Evolutionary conservation across 2,888 invertebrate species (phyloP).

Genomic region (Teinopalpus imperialis): DNA sequence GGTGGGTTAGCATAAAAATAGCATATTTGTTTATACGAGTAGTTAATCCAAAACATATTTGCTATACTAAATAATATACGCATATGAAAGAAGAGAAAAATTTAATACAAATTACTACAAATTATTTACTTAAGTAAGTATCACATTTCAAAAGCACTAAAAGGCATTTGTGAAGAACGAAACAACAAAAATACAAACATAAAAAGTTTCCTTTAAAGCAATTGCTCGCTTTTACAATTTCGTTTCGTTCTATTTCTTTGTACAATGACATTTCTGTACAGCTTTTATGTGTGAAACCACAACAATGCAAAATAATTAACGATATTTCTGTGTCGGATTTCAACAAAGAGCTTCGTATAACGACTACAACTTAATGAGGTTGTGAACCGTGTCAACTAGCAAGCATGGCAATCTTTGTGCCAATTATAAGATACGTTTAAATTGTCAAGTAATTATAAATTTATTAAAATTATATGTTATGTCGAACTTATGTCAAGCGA

Average conservation of each 20-base stretch:
- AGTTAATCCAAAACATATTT: too few species aligned
- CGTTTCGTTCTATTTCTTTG: slow-evolving; percentile 8
- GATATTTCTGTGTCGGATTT: slow-evolving; percentile 12
- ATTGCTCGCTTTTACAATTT: slow-evolving; percentile 1
- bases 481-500: too few species aligned
- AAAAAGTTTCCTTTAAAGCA: slow-evolving; percentile 3
- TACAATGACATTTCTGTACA: background rate
- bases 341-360: slow-evolving; percentile 2
- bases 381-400: slow-evolving; percentile 9
- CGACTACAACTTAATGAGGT: background rate
- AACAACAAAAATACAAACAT: background rate
- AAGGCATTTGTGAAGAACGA: background rate
- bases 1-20: too few species aligned
- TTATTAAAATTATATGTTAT: too few species aligned
- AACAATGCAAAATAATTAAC: slow-evolving; percentile 14
- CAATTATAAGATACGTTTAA: background rate
- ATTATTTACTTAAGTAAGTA: too few species aligned
- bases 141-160: background rate
- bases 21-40: too few species aligned
- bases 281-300: slow-evolving; percentile 2
- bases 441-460: too few species aligned
- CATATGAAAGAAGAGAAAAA: too few species aligned
- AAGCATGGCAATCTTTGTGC: background rate
- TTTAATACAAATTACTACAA: too few species aligned
- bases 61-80: too few species aligned